Conservation (phyloP, 2,888 invertebrate species). For the Metopia argyrocephala region DNA sequence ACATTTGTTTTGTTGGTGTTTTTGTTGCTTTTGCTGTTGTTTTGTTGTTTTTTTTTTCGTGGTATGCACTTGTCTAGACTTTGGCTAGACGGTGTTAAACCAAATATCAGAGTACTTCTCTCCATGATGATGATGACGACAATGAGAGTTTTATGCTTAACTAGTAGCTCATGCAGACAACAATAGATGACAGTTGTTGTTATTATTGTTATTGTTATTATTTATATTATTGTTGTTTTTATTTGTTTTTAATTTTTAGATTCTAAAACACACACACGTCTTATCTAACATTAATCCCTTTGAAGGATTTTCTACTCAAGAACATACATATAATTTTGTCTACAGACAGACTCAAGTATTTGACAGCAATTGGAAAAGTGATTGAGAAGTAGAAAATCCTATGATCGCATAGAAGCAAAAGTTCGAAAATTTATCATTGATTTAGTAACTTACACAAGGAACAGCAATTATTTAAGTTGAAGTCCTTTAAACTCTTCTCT, state of each 20-base stretch:
- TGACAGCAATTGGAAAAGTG: too few relatives aligned
- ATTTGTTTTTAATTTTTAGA: slow-evolving; percentile 3
- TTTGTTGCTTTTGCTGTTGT: background rate
- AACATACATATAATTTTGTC: too few relatives aligned
- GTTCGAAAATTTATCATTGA: too few relatives aligned
- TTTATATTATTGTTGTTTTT: slow-evolving; percentile 27
- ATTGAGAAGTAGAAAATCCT: too few relatives aligned
- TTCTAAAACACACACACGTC: too few relatives aligned
- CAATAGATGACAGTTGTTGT: slow-evolving; percentile 61
- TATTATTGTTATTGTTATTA: slow-evolving; percentile 19
- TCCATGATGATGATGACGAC: slow-evolving; percentile 48
- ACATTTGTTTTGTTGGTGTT: slow-evolving; percentile 48
- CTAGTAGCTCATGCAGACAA: slow-evolving; percentile 57
- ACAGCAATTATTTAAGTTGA: too few relatives aligned
- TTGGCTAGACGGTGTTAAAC: slow-evolving; percentile 78
- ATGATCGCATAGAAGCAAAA: too few relatives aligned
- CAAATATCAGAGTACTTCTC: slow-evolving; percentile 67
- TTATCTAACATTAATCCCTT: too few relatives aligned
- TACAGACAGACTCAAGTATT: too few relatives aligned
- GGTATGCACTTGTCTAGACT: slow-evolving; percentile 75
- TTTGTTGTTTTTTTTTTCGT: slow-evolving; percentile 44
- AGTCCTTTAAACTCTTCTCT: too few relatives aligned
- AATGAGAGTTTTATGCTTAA: slow-evolving; percentile 52
- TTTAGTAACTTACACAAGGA: too few relatives aligned
- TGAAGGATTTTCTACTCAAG: too few relatives aligned